phyloP scores from a whole-genome alignment of 2,113 vertebrate genomes.

The Odocoileus hemionus region DNA sequence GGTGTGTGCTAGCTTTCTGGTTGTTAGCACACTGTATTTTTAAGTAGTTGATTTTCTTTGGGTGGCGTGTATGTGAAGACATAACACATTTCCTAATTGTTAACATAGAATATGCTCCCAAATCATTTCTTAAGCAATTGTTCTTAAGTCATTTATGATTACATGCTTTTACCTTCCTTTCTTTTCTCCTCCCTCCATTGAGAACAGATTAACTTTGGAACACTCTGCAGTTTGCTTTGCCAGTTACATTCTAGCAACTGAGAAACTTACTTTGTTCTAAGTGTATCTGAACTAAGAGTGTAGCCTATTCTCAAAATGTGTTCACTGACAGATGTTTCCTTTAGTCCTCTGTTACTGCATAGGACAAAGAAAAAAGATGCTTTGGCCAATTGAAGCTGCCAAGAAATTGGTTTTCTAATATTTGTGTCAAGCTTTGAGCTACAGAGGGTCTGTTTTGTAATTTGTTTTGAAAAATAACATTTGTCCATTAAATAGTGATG shows the following conservation, averaged over 20 bases:
- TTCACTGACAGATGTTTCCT: background rate
- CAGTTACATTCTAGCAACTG: background rate
- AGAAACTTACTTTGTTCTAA: conserved; percentile 3
- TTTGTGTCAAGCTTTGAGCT: background rate
- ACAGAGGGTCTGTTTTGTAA: background rate
- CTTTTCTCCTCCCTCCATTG: background rate
- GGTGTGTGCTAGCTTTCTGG: background rate
- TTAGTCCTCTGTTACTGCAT: background rate
- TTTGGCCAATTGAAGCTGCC: background rate
- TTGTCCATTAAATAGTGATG: background rate
- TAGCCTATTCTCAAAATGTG: conserved; percentile 12
- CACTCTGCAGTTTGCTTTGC: background rate
- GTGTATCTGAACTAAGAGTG: conserved; percentile 42
- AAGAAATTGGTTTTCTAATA: background rate
- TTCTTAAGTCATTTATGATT: conserved; percentile 45
- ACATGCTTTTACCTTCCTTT: background rate
- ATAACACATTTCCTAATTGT: conserved; percentile 41
- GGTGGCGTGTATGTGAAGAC: background rate
- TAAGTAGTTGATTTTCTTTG: conserved; percentile 27
- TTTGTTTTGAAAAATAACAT: conserved; percentile 41
- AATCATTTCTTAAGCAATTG: conserved; percentile 31
- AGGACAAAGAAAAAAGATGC: background rate
- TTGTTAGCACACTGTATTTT: background rate
- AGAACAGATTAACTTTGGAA: conserved; percentile 51
- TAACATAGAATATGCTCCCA: conserved; percentile 2